These are phyloP conservation scores for Sphaeridia pumilis DNA, from an alignment of 2,888 invertebrate species.

Conservation along the genomic window DNA sequence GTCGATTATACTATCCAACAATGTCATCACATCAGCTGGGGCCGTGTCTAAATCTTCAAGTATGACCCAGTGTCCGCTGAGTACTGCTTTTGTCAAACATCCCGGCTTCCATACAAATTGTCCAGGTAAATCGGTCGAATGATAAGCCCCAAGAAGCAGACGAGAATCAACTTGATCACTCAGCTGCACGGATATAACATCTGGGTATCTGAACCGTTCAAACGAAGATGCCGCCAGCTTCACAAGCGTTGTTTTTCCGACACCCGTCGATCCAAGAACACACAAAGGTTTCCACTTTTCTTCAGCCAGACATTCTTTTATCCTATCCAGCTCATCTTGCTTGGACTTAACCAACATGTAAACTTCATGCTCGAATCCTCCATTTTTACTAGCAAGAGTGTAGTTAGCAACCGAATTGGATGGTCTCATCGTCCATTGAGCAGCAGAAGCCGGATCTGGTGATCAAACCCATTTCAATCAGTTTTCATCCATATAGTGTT, in stretches of 20 bases:
- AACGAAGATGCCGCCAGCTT: constrained; percentile 58
- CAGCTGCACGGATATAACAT: constrained; percentile 75
- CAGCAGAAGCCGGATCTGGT: too few species aligned
- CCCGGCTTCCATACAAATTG: constrained; percentile 96
- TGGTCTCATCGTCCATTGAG: neutral
- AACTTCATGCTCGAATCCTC: neutral
- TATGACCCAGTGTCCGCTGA: constrained; percentile 67
- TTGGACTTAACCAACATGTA: neutral
- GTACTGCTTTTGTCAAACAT: constrained; percentile 59
- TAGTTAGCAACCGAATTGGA: neutral
- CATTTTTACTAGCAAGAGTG: neutral
- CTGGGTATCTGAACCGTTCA: constrained; percentile 40
- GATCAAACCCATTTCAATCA: too few species aligned
- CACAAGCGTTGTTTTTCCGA: constrained; percentile 84
- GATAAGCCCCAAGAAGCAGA: constrained; percentile 81
- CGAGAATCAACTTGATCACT: constrained; percentile 96
- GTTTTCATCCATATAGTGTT: too few species aligned
- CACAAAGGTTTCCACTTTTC: constrained; percentile 43
- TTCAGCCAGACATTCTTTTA: constrained; percentile 5
- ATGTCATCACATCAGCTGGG: constrained; percentile 80
- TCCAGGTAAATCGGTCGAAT: constrained; percentile 92
- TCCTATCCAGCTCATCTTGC: neutral
- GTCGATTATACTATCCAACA: constrained; percentile 73
- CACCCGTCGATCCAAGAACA: constrained; percentile 79
- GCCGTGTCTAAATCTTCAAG: constrained; percentile 93